These are phyloP conservation scores for Calycopis cecrops DNA, from an alignment of 1,140 invertebrate genomes.

Conservation along the genomic window DNA sequence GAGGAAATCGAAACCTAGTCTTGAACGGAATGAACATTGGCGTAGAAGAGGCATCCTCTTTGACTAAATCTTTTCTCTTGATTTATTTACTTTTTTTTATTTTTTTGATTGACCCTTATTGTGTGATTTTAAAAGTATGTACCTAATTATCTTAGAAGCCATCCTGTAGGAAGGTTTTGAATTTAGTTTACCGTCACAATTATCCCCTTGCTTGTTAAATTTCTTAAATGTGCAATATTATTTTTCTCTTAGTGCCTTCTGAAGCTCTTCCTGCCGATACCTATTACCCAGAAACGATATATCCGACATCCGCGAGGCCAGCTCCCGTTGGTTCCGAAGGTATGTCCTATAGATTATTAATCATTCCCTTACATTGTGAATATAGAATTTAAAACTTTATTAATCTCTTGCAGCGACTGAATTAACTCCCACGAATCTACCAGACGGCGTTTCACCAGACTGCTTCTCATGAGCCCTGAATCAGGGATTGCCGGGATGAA, in stretches of 20 bases:
- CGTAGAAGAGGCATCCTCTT: conserved; percentile 67
- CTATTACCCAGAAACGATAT: conserved; percentile 65
- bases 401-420: conserved; percentile 49
- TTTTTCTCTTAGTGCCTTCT: conserved; percentile 39
- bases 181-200: too few relatives aligned
- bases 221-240: not conserved
- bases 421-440: conserved; percentile 42
- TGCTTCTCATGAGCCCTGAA: too few relatives aligned
- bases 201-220: not conserved
- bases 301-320: conserved; percentile 75
- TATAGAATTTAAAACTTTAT: not conserved
- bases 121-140: too few relatives aligned
- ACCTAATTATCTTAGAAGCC: too few relatives aligned
- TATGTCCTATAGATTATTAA: conserved; percentile 24
- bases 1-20: conserved; percentile 74
- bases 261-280: conserved; percentile 45
- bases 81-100: too few relatives aligned
- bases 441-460: conserved; percentile 55
- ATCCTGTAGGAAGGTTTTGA: too few relatives aligned
- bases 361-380: not conserved
- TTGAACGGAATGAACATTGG: conserved; percentile 74
- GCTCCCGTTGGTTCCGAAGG: conserved; percentile 79
- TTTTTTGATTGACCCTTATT: too few relatives aligned
- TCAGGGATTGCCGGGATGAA: too few relatives aligned
- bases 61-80: too few relatives aligned